A percentile compares a stretch with the other conserved stretches of the same genome.
Evolutionary conservation across 2,113 vertebrate genomes (phyloP).

Genomic region (Stigmatopora nigra): DNA sequence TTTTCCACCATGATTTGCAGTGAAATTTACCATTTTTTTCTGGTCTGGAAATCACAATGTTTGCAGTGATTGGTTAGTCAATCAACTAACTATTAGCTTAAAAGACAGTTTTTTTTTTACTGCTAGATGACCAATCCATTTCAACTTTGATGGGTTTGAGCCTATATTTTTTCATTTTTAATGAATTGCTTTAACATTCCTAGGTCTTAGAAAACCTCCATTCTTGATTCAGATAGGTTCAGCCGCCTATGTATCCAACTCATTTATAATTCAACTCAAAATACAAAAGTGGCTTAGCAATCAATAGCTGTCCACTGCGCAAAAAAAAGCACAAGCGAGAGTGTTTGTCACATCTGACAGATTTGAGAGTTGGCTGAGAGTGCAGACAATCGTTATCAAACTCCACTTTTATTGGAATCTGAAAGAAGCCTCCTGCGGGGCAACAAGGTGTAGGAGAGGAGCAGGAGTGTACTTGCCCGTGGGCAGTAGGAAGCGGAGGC

Average conservation of each 20-base stretch:
- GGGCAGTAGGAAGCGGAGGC: conserved; percentile 24
- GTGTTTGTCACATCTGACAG: conserved; percentile 2
- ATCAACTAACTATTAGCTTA: no score
- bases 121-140: no score
- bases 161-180: no score
- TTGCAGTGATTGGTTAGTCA: no score
- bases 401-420: conserved; percentile 6
- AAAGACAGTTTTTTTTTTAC: no score
- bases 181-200: no score
- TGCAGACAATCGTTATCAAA: conserved; percentile 5
- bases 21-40: no score
- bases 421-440: conserved; percentile 14
- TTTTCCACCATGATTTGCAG: no score
- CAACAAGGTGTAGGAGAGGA: conserved; percentile 26
- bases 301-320: background rate
- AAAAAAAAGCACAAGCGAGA: background rate
- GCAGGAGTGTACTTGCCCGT: conserved; percentile 16
- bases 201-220: no score
- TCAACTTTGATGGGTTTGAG: no score
- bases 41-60: no score
- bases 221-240: background rate
- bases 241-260: background rate
- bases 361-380: background rate
- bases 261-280: background rate
- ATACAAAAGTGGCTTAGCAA: background rate